Base-by-base conservation (phyloP, 2,888 invertebrate genomes). In the Dynastes maya region DNA sequence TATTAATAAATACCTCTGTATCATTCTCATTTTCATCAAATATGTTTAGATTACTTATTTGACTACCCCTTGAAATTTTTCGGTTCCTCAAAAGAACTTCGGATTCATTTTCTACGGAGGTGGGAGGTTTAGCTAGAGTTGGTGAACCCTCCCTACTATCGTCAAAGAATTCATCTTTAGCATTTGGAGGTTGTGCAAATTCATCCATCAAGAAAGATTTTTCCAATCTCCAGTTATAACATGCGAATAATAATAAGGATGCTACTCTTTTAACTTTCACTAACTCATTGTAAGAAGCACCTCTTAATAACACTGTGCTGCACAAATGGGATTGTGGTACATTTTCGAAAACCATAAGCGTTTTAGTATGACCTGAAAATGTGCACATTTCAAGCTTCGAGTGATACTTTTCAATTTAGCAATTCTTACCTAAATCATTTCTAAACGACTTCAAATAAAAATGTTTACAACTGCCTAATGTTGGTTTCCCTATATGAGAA, bases 151-250 rank as follows among this genome's bases (percentile, higher is more conserved):
- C 89, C 81, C 85, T 87, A 78, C 88, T 88, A 61, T 89, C 89
- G 70, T 87, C 87, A 45, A 89, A 85, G 83, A 89, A 89, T 82
- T 88, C 88, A 79, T 86, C 86, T 49, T 90, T 90, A 64, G 90
- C 90, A 3, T 91, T 90, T 0, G 95, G 93, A 0, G 95, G 95
- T 84, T 92, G 90, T 0, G 95, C 97, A 83, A 96, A 96, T 86
- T 97, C 96, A 80, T 96, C 96, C 89, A 97, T 92, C 58, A 96
- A 90, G 88, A 97, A 98, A 0, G 97, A 95, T 84, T 95, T 94
- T 88, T 99, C 99, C 63, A 98, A 89, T 70, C 95, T 92, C 94
- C 97, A 96, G 84, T 98, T 98, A 88, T 98, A 98, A 53, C 94
- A 92, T 0, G 95, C 93, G 80, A 95, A 95, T 0, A 97, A 91